Conservation (phyloP, 2,888 invertebrate species). For the Xylota sylvarum region DNA sequence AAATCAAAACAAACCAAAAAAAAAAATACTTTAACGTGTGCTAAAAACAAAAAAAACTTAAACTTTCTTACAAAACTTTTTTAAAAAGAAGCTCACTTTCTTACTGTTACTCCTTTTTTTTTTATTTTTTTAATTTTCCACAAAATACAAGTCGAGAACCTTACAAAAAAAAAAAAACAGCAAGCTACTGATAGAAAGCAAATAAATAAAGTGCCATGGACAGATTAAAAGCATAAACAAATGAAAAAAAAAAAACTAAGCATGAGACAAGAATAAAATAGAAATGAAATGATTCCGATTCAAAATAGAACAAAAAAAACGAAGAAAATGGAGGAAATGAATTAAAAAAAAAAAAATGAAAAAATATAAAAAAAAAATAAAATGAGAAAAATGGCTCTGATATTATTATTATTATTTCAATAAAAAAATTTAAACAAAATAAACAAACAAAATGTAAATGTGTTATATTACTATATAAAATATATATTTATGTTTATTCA, state of each 20-base stretch:
- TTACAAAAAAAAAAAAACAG: background rate
- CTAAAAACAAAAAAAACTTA: conserved; percentile 31
- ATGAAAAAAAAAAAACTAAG: conserved; percentile 6
- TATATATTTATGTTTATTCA: conserved; percentile 76
- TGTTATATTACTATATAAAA: conserved; percentile 74
- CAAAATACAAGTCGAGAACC: background rate
- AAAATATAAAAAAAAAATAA: conserved; percentile 18
- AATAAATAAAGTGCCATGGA: conserved; percentile 39
- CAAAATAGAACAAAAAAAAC: background rate
- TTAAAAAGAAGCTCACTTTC: conserved; percentile 18
- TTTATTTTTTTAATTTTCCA: background rate
- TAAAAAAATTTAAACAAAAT: conserved; percentile 40
- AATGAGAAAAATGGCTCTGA: conserved; percentile 71
- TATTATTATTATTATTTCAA: conserved; percentile 70
- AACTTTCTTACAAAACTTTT: conserved; percentile 32
- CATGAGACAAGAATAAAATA: conserved; percentile 13
- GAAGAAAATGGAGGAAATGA: conserved; percentile 36
- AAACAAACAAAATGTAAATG: conserved; percentile 69
- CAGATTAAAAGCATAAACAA: background rate
- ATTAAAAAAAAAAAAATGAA: conserved; percentile 5
- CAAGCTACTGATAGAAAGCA: conserved; percentile 25
- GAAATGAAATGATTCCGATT: conserved; percentile 16
- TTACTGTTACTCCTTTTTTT: conserved; percentile 1
- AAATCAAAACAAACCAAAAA: background rate
- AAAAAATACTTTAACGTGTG: conserved; percentile 48